Evolutionary conservation across 2,797 vertebrate species (phyloP), one percentile per base, ranked within the genome.

Genomic region (Scleropages formosus): DNA sequence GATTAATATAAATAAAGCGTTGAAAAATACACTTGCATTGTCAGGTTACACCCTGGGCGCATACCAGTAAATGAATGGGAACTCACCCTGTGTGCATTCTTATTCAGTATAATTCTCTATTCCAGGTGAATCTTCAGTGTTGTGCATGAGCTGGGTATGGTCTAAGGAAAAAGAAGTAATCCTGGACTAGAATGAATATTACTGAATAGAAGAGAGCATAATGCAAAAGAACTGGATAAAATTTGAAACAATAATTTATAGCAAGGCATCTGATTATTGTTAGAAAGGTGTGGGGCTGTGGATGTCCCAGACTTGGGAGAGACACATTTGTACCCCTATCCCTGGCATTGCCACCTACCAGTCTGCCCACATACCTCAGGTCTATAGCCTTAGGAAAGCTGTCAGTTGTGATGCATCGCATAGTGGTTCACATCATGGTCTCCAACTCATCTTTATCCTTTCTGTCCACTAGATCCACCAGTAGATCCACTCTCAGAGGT

Each of bases 401-500:
- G 31, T 39, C 26, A 46, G 24, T 24, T 18, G 2, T 56, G 26
- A 70, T 70, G 24, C 16, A 31, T 56, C 56, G 18, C 53, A 53
- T 56, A 56, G 3, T 56, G 53, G 2, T 56, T 56, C 53, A 70
- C 47, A 51, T 49, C 39, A 31, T 39, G 31, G 2, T 31, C 31
- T 9, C 49, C 44, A 24, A 15, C 66, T 24, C 46, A 46, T 49
- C 13, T 68, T 68, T 68, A 49, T 47, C n/a, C 20, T 22, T 22
- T 15, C n/a, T 22, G n/a, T n/a, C 39, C 65, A 22, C 10, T 22
- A 39, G 51, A 59, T 9, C n/a, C 59, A n/a, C 39, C 65, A 12
- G 10, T 22, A n/a, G 51, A 59, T 27, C 81, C 84, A 86, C 85
- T 85, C 61, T 80, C 83, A 85, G 85, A 82, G 69, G 79, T 83